These are phyloP conservation scores for Hydriomena furcata DNA, from an alignment of 2,888 invertebrate species.

Conservation along the genomic window DNA sequence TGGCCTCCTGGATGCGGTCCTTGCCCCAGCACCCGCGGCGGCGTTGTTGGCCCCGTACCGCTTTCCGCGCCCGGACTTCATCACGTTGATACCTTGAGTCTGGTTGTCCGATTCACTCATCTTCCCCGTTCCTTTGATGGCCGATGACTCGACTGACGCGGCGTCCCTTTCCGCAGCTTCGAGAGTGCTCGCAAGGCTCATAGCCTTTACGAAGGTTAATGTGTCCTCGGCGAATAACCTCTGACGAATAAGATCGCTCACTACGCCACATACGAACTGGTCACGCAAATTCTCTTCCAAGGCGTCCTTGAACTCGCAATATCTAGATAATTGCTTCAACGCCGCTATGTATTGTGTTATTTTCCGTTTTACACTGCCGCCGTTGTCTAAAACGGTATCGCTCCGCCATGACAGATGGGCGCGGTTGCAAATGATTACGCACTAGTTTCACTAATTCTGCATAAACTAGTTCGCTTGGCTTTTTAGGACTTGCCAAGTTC, in stretches of 20 bases:
- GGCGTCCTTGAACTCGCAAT: slow-evolving; percentile 5
- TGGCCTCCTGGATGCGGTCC: too few species aligned
- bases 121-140: slow-evolving; percentile 1
- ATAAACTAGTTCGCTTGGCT: slow-evolving; percentile 6
- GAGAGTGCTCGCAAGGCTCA: neutral
- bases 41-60: neutral
- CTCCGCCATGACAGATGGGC: neutral
- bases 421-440: neutral
- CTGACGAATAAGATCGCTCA: slow-evolving; percentile 25
- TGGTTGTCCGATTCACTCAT: neutral
- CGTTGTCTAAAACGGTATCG: neutral
- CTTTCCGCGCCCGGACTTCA: slow-evolving; percentile 9
- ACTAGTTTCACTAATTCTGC: neutral
- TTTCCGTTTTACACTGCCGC: neutral
- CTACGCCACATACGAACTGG: slow-evolving; percentile 21
- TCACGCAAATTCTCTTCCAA: slow-evolving; percentile 16
- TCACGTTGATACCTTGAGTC: neutral
- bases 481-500: neutral
- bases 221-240: slow-evolving; percentile 19
- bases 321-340: neutral
- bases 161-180: slow-evolving; percentile 21
- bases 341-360: too few species aligned
- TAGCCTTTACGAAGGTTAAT: neutral
- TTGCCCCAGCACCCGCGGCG: too few species aligned
- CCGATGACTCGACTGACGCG: slow-evolving; percentile 14